Base-by-base conservation (phyloP, 2,888 invertebrate species). In the Uropetala carovei region DNA sequence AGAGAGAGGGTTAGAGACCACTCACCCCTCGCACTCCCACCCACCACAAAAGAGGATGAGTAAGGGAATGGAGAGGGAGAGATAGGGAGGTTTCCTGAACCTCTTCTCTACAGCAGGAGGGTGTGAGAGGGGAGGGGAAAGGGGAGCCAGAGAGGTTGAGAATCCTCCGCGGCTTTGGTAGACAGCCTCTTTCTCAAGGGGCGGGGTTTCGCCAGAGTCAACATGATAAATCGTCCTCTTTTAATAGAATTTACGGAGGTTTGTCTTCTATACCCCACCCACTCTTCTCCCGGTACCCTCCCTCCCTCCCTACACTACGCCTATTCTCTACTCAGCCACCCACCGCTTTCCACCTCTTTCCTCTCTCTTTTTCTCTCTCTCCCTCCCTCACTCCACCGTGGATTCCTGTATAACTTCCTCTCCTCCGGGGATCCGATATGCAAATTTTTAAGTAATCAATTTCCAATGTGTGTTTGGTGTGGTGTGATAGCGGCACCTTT, bases 161-260 rank as follows among this genome's bases (percentile, higher is more conserved):
- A 86, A 86, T 86, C 86, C 89, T 89, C 89, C 60, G 89, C 89
- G 89, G 89, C 89, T 68, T 89, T 60, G 89, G 60, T 68, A 89
- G 89, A 89, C 89, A 89, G 89, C 89, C 89, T 64, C 89, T 89
- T 60, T 89, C 89, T 89, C 89, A 68, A 64, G 64, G 89, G 89
- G 75, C 92, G 92, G 60, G 82, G 92, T 22, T 64, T 60, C 83
- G 60, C 82, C 92, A 60, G 82, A 92, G 92, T 92, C 92, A 92
- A 92, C 92, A 92, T 92, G 92, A 92, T 92, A 92, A 92, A 92
- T 92, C 59, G 92, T 92, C 92, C 92, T 92, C 83, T 92, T 92
- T 92, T 92, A 92, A 92, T 92, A 92, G 92, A 92, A 92, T 92
- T 92, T 92, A 92, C 83, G 92, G 92, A 68, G 89, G 89, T 89